A percentile compares a stretch with the other conserved stretches of the same genome.
These are phyloP conservation scores for Thelaira solivaga DNA, from an alignment of 2,888 invertebrate species.

Conservation along the genomic window DNA sequence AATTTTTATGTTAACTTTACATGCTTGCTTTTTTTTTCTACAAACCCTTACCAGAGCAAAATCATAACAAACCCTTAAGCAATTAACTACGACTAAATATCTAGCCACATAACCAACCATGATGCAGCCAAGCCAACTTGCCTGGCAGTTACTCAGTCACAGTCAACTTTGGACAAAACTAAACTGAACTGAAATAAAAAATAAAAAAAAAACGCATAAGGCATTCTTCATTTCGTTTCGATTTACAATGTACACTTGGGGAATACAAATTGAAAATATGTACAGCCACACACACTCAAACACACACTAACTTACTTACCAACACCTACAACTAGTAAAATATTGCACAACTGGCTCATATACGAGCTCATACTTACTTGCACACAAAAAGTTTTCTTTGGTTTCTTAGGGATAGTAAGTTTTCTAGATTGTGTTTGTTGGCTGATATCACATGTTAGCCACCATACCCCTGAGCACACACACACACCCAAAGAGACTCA, in stretches of 20 bases:
- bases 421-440: conserved; percentile 47
- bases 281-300: neutral
- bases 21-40: conserved; percentile 12
- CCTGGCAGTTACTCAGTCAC: conserved; percentile 22
- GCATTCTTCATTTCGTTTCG: conserved; percentile 43
- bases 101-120: conserved; percentile 70
- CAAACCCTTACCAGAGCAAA: too few relatives aligned
- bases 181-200: conserved; percentile 30
- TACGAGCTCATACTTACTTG: conserved; percentile 28
- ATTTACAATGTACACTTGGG: conserved; percentile 43
- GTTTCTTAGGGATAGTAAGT: conserved; percentile 61
- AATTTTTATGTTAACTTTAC: neutral
- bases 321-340: too few relatives aligned
- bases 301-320: too few relatives aligned
- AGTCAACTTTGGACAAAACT: conserved; percentile 19
- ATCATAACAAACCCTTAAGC: conserved; percentile 46
- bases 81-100: conserved; percentile 67
- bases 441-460: conserved; percentile 35
- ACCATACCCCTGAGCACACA: neutral
- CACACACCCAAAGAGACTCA: neutral
- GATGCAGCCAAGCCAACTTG: conserved; percentile 46
- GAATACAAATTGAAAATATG: conserved; percentile 44
- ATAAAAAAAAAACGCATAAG: too few relatives aligned
- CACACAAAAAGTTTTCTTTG: conserved; percentile 63
- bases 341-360: neutral